Conservation (phyloP, 2,797 vertebrate species). For the Dendrocincla tyrannina region DNA sequence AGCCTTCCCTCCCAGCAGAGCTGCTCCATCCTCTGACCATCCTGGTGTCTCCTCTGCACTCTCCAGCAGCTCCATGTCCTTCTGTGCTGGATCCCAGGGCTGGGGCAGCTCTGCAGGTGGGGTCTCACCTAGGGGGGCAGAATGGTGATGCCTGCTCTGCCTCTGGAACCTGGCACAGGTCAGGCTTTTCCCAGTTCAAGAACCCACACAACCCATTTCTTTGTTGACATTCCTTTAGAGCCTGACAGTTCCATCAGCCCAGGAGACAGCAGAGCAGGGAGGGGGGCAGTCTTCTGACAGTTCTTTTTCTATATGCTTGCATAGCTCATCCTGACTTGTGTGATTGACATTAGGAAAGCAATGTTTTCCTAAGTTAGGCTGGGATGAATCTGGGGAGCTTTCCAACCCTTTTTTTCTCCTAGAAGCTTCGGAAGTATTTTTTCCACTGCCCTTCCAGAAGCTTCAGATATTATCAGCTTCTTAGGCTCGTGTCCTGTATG, state of each 20-base stretch:
- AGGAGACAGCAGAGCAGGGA: background rate
- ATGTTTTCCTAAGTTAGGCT: background rate
- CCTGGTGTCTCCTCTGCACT: background rate
- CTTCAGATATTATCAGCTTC: background rate
- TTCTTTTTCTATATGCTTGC: background rate
- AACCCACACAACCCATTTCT: accelerated
- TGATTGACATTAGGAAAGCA: background rate
- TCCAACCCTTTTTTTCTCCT: background rate
- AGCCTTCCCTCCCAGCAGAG: background rate
- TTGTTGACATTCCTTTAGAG: background rate
- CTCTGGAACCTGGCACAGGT: background rate
- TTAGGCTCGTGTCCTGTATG: background rate
- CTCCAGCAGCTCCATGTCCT: background rate
- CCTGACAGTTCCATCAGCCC: background rate
- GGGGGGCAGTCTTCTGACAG: background rate
- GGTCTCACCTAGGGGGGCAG: background rate
- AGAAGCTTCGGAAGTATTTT: background rate
- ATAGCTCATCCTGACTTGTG: background rate
- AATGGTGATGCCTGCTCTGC: accelerated
- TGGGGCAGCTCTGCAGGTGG: background rate
- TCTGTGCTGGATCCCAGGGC: background rate
- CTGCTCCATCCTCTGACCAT: background rate
- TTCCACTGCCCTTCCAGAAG: background rate
- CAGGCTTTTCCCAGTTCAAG: background rate
- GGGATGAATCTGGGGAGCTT: background rate